A percentile compares a stretch with the other conserved stretches of the same genome.
These are phyloP conservation scores for Macropus fuliginosus DNA, from an alignment of 2,797 vertebrate species.

Conservation along the genomic window DNA sequence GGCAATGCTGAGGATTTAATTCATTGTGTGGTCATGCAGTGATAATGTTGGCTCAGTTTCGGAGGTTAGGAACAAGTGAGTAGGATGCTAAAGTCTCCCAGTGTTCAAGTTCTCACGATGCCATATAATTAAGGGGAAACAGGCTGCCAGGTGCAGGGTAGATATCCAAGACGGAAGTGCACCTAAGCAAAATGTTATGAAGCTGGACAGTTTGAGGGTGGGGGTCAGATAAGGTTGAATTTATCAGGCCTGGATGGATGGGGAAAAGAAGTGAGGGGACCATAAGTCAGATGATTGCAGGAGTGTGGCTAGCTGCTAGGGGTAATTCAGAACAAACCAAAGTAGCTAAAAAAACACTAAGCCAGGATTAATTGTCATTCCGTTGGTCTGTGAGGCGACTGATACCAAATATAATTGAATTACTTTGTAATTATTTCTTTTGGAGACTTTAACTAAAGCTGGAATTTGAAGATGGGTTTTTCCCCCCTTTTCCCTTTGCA, in stretches of 20 bases:
- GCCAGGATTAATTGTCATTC: constrained; percentile 85
- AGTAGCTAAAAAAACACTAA: constrained; percentile 33
- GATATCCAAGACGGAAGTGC: neutral
- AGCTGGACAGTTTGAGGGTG: constrained; percentile 45
- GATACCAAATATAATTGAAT: constrained; percentile 85
- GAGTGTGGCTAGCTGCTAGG: constrained; percentile 74
- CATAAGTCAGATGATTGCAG: constrained; percentile 69
- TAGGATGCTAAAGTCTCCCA: constrained; percentile 51
- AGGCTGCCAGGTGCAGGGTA: neutral
- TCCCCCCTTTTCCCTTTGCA: constrained; percentile 35
- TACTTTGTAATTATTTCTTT: constrained; percentile 83
- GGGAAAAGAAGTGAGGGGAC: constrained; percentile 4
- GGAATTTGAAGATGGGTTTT: constrained; percentile 70
- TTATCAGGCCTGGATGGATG: constrained; percentile 55
- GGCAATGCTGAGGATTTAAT: constrained; percentile 56
- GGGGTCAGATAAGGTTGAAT: constrained; percentile 56
- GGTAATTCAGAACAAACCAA: constrained; percentile 75
- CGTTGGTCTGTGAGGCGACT: constrained; percentile 78
- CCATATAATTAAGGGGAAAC: constrained; percentile 66
- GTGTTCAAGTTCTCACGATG: constrained; percentile 39
- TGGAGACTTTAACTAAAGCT: constrained; percentile 76
- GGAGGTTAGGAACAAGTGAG: constrained; percentile 34
- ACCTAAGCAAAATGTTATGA: constrained; percentile 59
- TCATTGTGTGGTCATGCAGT: constrained; percentile 59
- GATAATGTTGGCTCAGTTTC: constrained; percentile 64